Conservation (phyloP, 1,140 invertebrate species). For the Chrysoperla carnea region DNA sequence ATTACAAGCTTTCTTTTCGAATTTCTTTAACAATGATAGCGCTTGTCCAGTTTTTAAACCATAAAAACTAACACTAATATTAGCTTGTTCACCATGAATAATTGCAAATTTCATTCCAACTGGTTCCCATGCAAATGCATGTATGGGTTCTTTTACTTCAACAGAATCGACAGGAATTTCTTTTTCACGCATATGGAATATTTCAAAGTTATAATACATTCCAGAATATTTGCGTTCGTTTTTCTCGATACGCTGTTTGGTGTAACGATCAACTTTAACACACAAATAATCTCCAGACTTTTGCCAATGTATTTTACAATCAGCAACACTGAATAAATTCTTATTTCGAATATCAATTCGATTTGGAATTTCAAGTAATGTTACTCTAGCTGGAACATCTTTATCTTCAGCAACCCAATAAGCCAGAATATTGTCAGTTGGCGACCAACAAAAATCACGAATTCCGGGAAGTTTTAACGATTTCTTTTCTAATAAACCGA, state of each 20-base stretch:
- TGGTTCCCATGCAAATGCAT: constrained; percentile 97
- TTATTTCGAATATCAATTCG: constrained; percentile 86
- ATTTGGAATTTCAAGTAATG: constrained; percentile 68
- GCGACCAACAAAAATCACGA: constrained; percentile 94
- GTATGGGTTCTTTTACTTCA: constrained; percentile 83
- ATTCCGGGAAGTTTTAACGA: constrained; percentile 86
- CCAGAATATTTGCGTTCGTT: constrained; percentile 86
- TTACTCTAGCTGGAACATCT: constrained; percentile 68
- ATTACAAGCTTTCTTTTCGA: constrained; percentile 84
- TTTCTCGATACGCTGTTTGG: constrained; percentile 83
- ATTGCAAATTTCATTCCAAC: constrained; percentile 90
- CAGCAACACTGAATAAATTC: constrained; percentile 94
- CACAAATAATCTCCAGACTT: constrained; percentile 95
- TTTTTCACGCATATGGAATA: constrained; percentile 96
- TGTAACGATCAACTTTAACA: constrained; percentile 95
- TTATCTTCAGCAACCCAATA: constrained; percentile 99
- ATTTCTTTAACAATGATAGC: constrained; percentile 70
- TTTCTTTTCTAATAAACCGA: constrained; percentile 84
- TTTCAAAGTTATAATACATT: constrained; percentile 98
- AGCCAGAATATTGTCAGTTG: constrained; percentile 87
- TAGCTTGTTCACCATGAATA: constrained; percentile 83
- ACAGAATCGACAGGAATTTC: constrained; percentile 95
- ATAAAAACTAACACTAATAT: constrained; percentile 85
- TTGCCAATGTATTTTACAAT: constrained; percentile 99
- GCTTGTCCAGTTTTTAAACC: constrained; percentile 76